Evolutionary conservation across 2,888 invertebrate species (phyloP).

Genomic region (Chironomus tentans): DNA sequence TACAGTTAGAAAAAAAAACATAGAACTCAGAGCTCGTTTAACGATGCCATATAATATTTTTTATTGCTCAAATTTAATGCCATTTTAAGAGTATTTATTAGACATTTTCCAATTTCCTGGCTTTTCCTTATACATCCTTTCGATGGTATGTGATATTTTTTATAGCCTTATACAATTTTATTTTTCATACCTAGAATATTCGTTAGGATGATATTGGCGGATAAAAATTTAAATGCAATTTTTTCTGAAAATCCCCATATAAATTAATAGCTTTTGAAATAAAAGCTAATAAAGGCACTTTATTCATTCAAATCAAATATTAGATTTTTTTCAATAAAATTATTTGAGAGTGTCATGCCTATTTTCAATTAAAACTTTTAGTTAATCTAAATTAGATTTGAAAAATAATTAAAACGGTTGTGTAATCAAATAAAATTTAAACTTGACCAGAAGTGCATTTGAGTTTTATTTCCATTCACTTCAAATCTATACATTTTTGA

Average conservation of each 20-base stretch:
- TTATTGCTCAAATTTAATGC: conserved; percentile 27
- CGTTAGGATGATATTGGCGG: not conserved
- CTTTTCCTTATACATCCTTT: conserved; percentile 20
- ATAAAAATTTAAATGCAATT: not conserved
- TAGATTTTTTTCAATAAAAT: no score
- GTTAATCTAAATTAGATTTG: no score
- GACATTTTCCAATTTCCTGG: conserved; percentile 28
- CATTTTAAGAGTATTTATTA: conserved; percentile 27
- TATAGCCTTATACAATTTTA: conserved; percentile 1
- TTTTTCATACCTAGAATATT: no score
- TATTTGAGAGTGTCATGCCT: no score
- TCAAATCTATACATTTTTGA: no score
- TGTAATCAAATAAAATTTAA: no score
- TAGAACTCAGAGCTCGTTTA: not conserved
- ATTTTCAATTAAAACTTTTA: no score
- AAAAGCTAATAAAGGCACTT: no score
- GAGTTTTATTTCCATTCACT: no score
- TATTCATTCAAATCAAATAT: no score
- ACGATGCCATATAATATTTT: conserved; percentile 27
- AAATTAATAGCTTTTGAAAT: not conserved
- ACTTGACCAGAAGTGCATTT: no score
- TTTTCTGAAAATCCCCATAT: not conserved
- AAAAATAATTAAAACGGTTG: no score
- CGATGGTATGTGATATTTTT: conserved; percentile 14
- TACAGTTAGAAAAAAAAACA: not conserved